phyloP scores from a whole-genome alignment of 1,140 invertebrate species.

The Listronotus bonariensis region DNA sequence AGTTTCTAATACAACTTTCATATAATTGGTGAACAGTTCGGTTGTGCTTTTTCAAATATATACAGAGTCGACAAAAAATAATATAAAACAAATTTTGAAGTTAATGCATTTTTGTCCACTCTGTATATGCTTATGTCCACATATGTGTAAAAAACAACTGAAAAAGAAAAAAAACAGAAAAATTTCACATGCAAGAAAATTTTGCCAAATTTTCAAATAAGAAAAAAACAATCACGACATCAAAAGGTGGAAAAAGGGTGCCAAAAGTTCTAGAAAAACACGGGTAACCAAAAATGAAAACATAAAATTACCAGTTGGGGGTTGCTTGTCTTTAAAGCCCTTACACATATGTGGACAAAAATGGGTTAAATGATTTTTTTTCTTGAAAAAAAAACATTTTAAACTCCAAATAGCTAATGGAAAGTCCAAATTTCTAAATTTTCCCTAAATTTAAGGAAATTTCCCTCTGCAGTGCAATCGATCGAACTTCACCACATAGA shows the following conservation, averaged over 20 bases:
- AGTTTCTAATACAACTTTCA: too few species aligned
- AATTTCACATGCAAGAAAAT: conserved; percentile 12
- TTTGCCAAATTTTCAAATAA: conserved; percentile 18
- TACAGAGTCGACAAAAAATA: conserved; percentile 4
- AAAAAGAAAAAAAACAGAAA: conserved; percentile 28
- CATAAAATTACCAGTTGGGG: conserved; percentile 15
- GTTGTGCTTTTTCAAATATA: neutral
- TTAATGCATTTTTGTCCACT: conserved; percentile 1
- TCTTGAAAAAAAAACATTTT: conserved; percentile 4
- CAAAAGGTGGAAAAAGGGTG: conserved; percentile 20
- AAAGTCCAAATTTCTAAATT: conserved; percentile 13
- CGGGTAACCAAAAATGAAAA: conserved; percentile 10
- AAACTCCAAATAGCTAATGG: neutral
- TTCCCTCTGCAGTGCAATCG: too few species aligned
- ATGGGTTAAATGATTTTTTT: neutral
- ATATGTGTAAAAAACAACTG: conserved; percentile 32
- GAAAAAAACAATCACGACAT: conserved; percentile 24
- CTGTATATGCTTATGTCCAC: conserved; percentile 23
- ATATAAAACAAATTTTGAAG: neutral
- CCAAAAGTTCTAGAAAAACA: conserved; percentile 12
- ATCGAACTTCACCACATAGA: too few species aligned
- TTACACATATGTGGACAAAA: conserved; percentile 37
- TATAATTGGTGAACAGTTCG: neutral
- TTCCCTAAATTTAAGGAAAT: conserved; percentile 33
- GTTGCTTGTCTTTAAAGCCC: conserved; percentile 29